phyloP scores from a whole-genome alignment of 2,113 vertebrate genomes.

The Willisornis vidua region DNA sequence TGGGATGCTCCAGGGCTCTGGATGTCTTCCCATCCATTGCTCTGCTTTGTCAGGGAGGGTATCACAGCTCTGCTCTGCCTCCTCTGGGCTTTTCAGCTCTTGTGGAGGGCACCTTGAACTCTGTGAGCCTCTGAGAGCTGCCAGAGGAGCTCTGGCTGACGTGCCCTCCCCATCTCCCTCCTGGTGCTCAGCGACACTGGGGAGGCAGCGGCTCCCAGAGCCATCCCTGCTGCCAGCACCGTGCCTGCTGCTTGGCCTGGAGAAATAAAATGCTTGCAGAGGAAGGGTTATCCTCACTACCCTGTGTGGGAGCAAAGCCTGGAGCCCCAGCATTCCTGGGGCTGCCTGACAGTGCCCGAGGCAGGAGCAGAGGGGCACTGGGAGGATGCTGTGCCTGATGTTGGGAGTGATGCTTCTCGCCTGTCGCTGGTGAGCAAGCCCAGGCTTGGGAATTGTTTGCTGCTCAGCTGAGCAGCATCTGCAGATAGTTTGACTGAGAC shows the following conservation, averaged over 20 bases:
- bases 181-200: fast-evolving
- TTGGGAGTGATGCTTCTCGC: fast-evolving
- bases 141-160: background rate
- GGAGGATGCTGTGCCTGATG: fast-evolving
- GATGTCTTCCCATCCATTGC: background rate
- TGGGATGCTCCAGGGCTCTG: fast-evolving
- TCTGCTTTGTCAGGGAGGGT: background rate
- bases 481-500: background rate
- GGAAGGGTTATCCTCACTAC: background rate
- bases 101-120: background rate
- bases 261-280: background rate
- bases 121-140: fast-evolving
- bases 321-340: fast-evolving
- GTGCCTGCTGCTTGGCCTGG: background rate
- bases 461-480: background rate
- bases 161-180: background rate
- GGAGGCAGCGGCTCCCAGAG: background rate
- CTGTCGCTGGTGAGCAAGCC: background rate
- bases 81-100: background rate
- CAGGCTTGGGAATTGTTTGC: background rate
- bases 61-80: background rate
- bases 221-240: fast-evolving
- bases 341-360: background rate
- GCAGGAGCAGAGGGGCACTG: background rate
- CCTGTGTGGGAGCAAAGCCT: background rate